Conservation (phyloP, 2,797 vertebrate genomes). For the Lindbergichthys nudifrons region DNA sequence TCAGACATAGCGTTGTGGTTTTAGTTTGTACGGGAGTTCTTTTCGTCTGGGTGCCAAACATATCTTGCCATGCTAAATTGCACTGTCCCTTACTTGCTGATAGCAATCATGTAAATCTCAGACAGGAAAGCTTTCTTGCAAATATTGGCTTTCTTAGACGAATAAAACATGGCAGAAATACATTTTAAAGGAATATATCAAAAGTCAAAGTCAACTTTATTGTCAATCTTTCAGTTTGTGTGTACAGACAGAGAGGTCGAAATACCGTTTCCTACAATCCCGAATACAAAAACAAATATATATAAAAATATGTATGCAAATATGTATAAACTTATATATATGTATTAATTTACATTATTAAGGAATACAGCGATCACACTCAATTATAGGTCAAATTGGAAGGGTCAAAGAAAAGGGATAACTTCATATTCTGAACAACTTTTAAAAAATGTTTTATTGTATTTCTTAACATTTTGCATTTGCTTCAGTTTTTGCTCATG, state of each 20-base stretch:
- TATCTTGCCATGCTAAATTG: background rate
- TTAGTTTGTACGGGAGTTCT: background rate
- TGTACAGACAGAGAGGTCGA: too few relatives aligned
- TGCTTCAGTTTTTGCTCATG: background rate
- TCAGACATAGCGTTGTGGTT: background rate
- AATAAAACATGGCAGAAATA: background rate
- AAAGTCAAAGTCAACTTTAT: too few relatives aligned
- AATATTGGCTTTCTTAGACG: background rate
- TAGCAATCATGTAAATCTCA: background rate
- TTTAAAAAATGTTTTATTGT: too few relatives aligned
- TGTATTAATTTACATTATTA: background rate
- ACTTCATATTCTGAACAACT: background rate
- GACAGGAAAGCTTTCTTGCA: background rate
- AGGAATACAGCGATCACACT: background rate
- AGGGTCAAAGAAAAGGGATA: background rate
- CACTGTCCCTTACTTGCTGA: background rate
- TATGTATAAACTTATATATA: too few relatives aligned
- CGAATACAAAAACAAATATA: too few relatives aligned
- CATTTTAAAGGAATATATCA: background rate
- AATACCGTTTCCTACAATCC: too few relatives aligned
- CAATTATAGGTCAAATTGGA: background rate
- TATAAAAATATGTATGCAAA: too few relatives aligned
- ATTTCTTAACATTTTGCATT: background rate
- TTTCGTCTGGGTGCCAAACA: too few relatives aligned
- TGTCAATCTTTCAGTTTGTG: too few relatives aligned